These are phyloP conservation scores for Scaptomyza parva DNA, from an alignment of 2,888 invertebrate genomes.

Conservation along the genomic window DNA sequence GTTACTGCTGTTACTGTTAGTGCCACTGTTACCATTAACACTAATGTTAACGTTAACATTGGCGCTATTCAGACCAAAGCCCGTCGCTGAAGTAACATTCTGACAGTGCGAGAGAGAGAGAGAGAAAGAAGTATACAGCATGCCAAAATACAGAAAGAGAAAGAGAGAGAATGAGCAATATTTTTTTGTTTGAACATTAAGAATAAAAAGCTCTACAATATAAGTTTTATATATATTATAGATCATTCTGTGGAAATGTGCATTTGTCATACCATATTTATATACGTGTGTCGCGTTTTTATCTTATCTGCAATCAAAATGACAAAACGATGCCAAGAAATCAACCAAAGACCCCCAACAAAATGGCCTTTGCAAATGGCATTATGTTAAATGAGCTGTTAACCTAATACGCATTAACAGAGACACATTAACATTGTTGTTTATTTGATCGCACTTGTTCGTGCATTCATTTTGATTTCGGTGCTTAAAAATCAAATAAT, in stretches of 20 bases:
- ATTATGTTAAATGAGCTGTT: neutral
- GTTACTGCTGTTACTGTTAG: slow-evolving; percentile 20
- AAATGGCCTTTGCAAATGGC: neutral
- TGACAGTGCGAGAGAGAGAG: slow-evolving; percentile 55
- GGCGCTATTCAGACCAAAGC: slow-evolving; percentile 82
- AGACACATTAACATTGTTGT: neutral
- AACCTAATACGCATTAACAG: neutral
- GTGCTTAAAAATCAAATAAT: slow-evolving; percentile 7
- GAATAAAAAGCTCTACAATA: too few relatives aligned
- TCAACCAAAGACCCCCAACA: neutral
- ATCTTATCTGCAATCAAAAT: slow-evolving; percentile 50
- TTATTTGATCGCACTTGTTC: neutral
- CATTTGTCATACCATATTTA: neutral
- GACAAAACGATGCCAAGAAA: slow-evolving; percentile 10
- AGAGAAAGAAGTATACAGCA: slow-evolving; percentile 33
- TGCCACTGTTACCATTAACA: slow-evolving; percentile 21
- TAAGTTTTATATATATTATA: neutral
- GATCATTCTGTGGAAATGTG: neutral
- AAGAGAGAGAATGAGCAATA: too few relatives aligned
- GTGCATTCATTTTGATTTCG: slow-evolving; percentile 8
- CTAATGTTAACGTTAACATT: slow-evolving; percentile 62
- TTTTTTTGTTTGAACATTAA: too few relatives aligned
- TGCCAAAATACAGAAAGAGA: slow-evolving; percentile 36
- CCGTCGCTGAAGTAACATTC: slow-evolving; percentile 84
- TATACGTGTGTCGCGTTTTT: slow-evolving; percentile 4